phyloP scores from a whole-genome alignment of 2,113 vertebrate species.

The Hyaena hyaena region DNA sequence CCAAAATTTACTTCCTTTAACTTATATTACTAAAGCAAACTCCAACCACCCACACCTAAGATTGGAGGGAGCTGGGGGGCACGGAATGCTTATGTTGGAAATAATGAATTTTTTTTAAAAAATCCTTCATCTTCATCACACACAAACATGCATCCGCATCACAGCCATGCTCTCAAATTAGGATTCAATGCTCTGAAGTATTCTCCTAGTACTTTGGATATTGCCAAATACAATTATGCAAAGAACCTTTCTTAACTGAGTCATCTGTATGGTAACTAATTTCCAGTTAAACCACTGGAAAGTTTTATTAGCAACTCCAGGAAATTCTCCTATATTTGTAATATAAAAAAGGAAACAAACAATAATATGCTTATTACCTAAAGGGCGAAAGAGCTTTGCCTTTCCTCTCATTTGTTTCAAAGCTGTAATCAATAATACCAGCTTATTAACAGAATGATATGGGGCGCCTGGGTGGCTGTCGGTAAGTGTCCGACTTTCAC shows the following conservation, averaged over 20 bases:
- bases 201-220: background rate
- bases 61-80: background rate
- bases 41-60: background rate
- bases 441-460: background rate
- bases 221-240: background rate
- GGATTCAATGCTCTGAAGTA: background rate
- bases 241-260: background rate
- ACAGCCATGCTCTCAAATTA: background rate
- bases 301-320: background rate
- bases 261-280: background rate
- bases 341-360: background rate
- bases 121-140: background rate
- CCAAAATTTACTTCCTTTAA: background rate
- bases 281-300: background rate
- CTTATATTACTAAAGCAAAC: background rate
- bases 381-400: background rate
- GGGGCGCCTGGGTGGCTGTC: too few species aligned
- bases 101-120: background rate
- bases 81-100: background rate
- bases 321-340: background rate
- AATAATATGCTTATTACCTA: background rate
- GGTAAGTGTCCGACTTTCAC: too few species aligned
- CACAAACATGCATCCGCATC: background rate
- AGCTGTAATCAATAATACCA: background rate
- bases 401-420: background rate